Conservation (phyloP, 2,797 vertebrate species). For the Rhodeus uyekii region DNA sequence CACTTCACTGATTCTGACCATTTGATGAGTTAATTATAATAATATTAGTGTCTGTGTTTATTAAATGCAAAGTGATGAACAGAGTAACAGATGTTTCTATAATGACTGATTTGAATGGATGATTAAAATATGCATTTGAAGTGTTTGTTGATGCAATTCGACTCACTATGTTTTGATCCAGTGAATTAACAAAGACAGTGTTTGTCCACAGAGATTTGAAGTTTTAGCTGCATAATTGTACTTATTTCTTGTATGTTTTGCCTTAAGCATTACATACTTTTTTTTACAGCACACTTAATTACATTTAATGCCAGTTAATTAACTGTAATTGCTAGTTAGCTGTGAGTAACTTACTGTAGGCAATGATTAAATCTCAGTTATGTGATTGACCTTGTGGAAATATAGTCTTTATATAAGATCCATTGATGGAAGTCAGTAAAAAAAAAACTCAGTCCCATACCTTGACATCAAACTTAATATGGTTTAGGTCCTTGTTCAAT, state of each 20-base stretch:
- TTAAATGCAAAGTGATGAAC: constrained; percentile 7
- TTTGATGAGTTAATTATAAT: constrained; percentile 21
- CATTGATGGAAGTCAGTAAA: not conserved
- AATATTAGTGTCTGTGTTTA: constrained; percentile 16
- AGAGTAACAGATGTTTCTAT: constrained; percentile 33
- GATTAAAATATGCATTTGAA: constrained; percentile 22
- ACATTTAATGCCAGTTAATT: constrained; percentile 7
- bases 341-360: not conserved
- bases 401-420: not conserved
- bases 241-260: not conserved
- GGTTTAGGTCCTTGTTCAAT: not conserved
- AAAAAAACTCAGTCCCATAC: not conserved
- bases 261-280: not conserved
- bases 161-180: not conserved
- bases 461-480: not conserved
- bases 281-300: constrained; percentile 6
- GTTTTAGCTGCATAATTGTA: not conserved
- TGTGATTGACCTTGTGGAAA: not conserved
- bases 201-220: not conserved
- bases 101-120: constrained; percentile 19
- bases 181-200: not conserved
- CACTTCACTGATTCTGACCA: constrained; percentile 1
- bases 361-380: constrained; percentile 2
- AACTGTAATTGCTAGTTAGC: not conserved
- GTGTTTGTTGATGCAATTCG: not conserved